These are phyloP conservation scores for Epirrita christyi DNA, from an alignment of 2,888 invertebrate genomes.

Conservation along the genomic window DNA sequence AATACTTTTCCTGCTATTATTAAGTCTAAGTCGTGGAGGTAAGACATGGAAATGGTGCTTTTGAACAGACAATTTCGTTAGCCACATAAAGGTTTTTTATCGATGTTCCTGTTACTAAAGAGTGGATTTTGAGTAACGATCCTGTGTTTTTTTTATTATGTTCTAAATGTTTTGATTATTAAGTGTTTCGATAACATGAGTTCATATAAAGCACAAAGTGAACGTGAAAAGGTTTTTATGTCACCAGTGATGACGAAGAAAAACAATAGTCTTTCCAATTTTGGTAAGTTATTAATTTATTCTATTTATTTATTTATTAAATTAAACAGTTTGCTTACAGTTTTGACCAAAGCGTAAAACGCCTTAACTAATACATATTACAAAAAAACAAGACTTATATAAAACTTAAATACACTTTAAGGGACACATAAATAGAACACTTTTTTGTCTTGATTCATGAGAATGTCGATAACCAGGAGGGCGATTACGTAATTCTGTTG, in stretches of 20 bases:
- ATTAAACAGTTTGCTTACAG: too few relatives aligned
- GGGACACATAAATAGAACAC: too few relatives aligned
- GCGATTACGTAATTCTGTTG: too few relatives aligned
- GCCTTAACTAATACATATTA: too few relatives aligned
- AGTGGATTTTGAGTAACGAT: neutral
- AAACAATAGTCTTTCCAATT: constrained; percentile 22
- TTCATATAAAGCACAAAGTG: constrained; percentile 24
- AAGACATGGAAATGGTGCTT: neutral
- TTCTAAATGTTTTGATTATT: neutral
- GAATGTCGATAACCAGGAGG: too few relatives aligned
- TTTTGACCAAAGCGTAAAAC: too few relatives aligned
- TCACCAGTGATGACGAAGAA: constrained; percentile 33
- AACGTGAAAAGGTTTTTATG: constrained; percentile 35
- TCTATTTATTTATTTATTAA: neutral
- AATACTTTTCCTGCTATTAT: too few relatives aligned
- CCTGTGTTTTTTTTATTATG: neutral
- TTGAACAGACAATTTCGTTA: neutral
- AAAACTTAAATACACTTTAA: too few relatives aligned
- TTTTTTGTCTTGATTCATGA: too few relatives aligned
- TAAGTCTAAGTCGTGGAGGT: too few relatives aligned
- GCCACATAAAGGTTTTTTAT: neutral
- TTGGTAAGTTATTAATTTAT: constrained; percentile 17
- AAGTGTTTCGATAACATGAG: constrained; percentile 14
- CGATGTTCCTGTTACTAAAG: neutral
- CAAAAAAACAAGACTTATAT: too few relatives aligned